Conservation (phyloP, 2,888 invertebrate genomes). For the Ecliptopera silaceata region DNA sequence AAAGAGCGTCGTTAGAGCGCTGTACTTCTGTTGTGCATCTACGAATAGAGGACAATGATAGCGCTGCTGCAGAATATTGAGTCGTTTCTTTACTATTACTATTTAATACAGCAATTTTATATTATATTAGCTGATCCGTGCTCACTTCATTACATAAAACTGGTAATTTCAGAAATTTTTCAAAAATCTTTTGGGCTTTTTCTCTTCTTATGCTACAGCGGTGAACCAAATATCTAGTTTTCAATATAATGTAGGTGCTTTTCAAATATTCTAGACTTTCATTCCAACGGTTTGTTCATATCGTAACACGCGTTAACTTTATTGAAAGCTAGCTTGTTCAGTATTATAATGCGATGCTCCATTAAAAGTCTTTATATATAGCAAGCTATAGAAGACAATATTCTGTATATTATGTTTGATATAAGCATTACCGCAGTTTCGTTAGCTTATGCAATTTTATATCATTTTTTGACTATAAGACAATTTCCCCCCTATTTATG, state of each 20-base stretch:
- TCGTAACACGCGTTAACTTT: slow-evolving; percentile 43
- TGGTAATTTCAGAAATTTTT: too few species aligned
- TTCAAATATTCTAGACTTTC: neutral
- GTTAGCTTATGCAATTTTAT: too few species aligned
- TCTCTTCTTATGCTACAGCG: neutral
- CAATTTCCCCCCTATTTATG: too few species aligned
- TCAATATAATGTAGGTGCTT: too few species aligned
- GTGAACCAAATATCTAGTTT: too few species aligned
- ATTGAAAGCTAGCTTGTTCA: slow-evolving; percentile 40
- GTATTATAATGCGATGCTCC: slow-evolving; percentile 31
- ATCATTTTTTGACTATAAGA: too few species aligned
- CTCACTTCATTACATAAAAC: too few species aligned
- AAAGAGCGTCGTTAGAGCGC: slow-evolving; percentile 64
- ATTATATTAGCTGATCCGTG: too few species aligned
- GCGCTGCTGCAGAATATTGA: neutral
- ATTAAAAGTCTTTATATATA: slow-evolving; percentile 38
- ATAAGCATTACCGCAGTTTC: too few species aligned
- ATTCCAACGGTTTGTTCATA: slow-evolving; percentile 21
- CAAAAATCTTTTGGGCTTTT: too few species aligned
- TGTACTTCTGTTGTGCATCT: slow-evolving; percentile 56
- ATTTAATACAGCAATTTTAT: too few species aligned
- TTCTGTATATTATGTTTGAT: neutral
- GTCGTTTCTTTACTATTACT: neutral
- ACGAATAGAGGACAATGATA: slow-evolving; percentile 16
- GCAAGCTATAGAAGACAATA: slow-evolving; percentile 22